Percentiles rank a stretch among this genome's conserved stretches.
Evolutionary conservation across 1,140 invertebrate species (phyloP).

Genomic region (Cotesia chilonis): DNA sequence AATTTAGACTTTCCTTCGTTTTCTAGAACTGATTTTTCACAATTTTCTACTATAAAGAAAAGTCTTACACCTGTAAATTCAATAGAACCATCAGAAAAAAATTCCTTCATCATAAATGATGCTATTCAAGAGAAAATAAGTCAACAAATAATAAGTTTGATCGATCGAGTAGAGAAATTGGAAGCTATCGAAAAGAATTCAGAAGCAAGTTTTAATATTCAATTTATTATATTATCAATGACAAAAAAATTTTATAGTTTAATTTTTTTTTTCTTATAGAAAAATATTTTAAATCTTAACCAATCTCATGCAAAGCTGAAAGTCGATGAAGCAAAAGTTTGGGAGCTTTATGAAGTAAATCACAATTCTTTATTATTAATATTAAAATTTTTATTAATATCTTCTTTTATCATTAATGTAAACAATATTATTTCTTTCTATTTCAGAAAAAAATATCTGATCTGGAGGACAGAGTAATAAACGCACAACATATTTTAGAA

Average conservation of each 20-base stretch:
- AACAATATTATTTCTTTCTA: conserved; percentile 12
- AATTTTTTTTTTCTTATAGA: conserved; percentile 38
- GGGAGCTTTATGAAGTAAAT: conserved; percentile 48
- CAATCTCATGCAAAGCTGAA: conserved; percentile 41
- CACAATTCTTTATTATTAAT: conserved; percentile 10
- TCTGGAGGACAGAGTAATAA: conserved; percentile 45
- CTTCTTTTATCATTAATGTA: too few relatives aligned
- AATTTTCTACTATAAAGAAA: too few relatives aligned
- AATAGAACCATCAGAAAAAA: too few relatives aligned
- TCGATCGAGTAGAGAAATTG: conserved; percentile 33
- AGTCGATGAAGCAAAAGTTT: conserved; percentile 34
- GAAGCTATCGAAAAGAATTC: conserved; percentile 45
- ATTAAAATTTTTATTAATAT: too few relatives aligned
- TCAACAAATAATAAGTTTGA: conserved; percentile 1
- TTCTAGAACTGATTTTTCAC: too few relatives aligned
- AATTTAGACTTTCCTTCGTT: too few relatives aligned
- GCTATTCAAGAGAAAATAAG: too few relatives aligned
- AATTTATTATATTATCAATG: too few relatives aligned
- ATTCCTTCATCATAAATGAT: too few relatives aligned
- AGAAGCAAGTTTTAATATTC: conserved; percentile 44
- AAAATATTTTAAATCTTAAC: conserved; percentile 45
- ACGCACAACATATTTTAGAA: too few relatives aligned
- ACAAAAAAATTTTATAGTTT: too few relatives aligned
- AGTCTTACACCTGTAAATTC: too few relatives aligned
- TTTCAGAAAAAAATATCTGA: conserved; percentile 47